Conservation (phyloP, 2,113 vertebrate species). For the Tapirus terrestris region DNA sequence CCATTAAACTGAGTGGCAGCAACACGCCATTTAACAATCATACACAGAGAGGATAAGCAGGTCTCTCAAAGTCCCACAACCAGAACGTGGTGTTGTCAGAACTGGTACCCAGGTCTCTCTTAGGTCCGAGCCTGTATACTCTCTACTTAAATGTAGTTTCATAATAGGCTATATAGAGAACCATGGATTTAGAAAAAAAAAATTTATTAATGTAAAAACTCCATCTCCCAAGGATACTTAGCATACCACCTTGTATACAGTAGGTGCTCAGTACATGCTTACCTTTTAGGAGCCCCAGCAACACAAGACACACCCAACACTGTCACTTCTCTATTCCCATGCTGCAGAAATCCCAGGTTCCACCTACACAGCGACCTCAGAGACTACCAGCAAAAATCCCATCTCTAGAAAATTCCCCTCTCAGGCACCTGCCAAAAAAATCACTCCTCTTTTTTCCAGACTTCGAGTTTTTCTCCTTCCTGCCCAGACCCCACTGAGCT, state of each 20-base stretch:
- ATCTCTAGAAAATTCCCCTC: neutral
- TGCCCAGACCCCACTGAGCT: conserved; percentile 27
- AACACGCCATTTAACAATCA: neutral
- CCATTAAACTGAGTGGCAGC: neutral
- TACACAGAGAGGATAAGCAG: fast-evolving
- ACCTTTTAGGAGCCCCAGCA: neutral
- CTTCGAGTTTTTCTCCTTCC: conserved; percentile 11
- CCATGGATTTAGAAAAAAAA: neutral
- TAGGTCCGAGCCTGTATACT: fast-evolving
- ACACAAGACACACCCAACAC: neutral
- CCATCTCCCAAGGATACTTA: neutral
- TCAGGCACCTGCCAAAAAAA: neutral
- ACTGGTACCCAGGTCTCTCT: neutral
- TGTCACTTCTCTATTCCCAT: neutral
- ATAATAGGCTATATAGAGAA: neutral
- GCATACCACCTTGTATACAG: neutral
- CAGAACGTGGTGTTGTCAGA: fast-evolving
- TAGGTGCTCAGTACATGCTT: neutral
- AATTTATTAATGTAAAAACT: neutral
- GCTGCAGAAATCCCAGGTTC: neutral
- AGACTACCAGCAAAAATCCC: neutral
- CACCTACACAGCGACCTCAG: neutral
- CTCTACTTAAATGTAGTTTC: neutral
- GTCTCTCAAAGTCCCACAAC: too few species aligned
- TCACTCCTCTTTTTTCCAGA: neutral